These are phyloP conservation scores for Urocitellus parryii DNA, from an alignment of 2,113 vertebrate genomes.

Conservation along the genomic window DNA sequence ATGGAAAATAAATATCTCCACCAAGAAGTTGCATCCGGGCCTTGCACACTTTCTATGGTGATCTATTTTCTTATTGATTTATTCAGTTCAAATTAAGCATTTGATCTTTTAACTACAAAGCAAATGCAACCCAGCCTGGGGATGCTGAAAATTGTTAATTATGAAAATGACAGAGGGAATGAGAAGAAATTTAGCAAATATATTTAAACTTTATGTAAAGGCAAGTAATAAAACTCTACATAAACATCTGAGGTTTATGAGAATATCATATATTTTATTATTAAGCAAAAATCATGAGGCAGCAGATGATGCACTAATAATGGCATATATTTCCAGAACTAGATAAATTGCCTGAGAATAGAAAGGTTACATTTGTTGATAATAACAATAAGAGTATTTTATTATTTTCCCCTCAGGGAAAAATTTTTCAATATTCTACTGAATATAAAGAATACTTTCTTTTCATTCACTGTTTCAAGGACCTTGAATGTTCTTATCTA, in stretches of 20 bases:
- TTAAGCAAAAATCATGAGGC: constrained; percentile 62
- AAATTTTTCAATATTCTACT: constrained; percentile 59
- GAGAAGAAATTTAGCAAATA: constrained; percentile 63
- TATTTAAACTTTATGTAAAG: constrained; percentile 40
- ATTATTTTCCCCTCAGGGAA: constrained; percentile 57
- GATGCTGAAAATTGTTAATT: constrained; percentile 65
- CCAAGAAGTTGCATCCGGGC: background rate
- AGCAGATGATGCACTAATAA: constrained; percentile 46
- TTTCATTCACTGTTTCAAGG: constrained; percentile 38
- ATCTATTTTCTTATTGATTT: constrained; percentile 45
- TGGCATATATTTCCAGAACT: constrained; percentile 36
- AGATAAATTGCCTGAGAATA: constrained; percentile 64
- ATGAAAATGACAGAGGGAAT: constrained; percentile 55
- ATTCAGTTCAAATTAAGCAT: constrained; percentile 58
- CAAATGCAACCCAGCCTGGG: background rate
- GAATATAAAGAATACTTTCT: constrained; percentile 33
- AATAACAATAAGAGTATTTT: constrained; percentile 66
- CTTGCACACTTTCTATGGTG: background rate
- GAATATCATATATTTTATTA: constrained; percentile 45
- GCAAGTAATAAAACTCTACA: constrained; percentile 64
- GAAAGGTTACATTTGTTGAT: constrained; percentile 72
- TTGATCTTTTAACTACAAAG: constrained; percentile 68
- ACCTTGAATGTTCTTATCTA: constrained; percentile 32
- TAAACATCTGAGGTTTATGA: constrained; percentile 65
- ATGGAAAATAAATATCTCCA: background rate